Evolutionary conservation across 2,888 invertebrate species (phyloP).

Genomic region (Cyclophora punctaria): DNA sequence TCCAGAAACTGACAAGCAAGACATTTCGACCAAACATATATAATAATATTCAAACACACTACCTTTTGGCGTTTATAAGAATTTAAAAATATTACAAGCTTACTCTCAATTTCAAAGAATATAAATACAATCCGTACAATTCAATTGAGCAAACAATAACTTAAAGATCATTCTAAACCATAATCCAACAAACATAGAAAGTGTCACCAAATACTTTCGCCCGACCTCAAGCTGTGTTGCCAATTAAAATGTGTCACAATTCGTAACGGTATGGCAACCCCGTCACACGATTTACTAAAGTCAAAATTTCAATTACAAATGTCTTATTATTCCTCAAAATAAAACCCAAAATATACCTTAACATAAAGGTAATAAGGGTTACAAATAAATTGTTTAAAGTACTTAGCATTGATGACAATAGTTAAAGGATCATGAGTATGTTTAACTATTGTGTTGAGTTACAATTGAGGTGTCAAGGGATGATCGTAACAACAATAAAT

Average conservation of each 20-base stretch:
- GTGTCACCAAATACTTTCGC: conserved; percentile 16
- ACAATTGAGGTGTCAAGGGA: no score
- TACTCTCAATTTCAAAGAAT: no score
- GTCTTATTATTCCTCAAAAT: conserved; percentile 6
- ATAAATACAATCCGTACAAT: no score
- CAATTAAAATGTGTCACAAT: conserved; percentile 45
- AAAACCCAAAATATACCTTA: conserved; percentile 14
- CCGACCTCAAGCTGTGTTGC: conserved; percentile 44
- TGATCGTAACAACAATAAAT: no score
- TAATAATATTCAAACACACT: no score
- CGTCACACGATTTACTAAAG: conserved; percentile 68
- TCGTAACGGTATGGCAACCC: conserved; percentile 45
- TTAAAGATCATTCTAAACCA: no score
- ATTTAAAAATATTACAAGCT: no score
- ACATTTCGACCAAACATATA: no score
- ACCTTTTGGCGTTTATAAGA: no score
- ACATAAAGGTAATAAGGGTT: background rate
- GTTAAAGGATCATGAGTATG: conserved; percentile 70
- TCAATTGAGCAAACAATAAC: no score
- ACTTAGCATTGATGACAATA: conserved; percentile 69
- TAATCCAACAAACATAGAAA: background rate
- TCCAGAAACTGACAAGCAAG: no score
- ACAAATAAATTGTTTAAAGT: conserved; percentile 24
- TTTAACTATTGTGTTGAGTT: conserved; percentile 51
- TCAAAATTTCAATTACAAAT: conserved; percentile 69